phyloP scores from a whole-genome alignment of 2,888 invertebrate species.

The Catocala sponsa region DNA sequence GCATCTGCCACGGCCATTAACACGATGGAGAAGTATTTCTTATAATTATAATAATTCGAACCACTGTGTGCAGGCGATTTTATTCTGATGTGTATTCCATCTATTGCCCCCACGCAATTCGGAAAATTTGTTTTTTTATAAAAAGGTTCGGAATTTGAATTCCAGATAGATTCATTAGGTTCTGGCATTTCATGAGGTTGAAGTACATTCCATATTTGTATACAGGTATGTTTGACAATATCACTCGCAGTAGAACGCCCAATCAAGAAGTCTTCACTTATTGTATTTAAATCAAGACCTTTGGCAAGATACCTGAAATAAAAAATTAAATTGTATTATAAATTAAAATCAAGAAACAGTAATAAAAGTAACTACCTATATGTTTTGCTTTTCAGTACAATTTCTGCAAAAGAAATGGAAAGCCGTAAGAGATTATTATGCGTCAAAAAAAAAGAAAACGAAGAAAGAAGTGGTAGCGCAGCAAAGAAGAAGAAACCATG shows the following conservation, averaged over 20 bases:
- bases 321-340: no score
- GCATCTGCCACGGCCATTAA: no score
- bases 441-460: slow-evolving; percentile 14
- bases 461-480: slow-evolving; percentile 19
- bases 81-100: no score
- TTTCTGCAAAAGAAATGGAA: slow-evolving; percentile 19
- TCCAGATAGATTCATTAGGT: slow-evolving; percentile 5
- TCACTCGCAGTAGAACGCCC: slow-evolving; percentile 22
- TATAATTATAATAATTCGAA: no score
- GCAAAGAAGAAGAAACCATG: slow-evolving; percentile 21
- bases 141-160: slow-evolving; percentile 8
- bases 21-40: no score
- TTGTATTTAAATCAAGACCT: slow-evolving; percentile 24
- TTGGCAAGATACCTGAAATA: slow-evolving; percentile 18
- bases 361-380: no score
- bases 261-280: slow-evolving; percentile 23
- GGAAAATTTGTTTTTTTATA: slow-evolving; percentile 25
- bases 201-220: slow-evolving; percentile 18
- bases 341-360: no score
- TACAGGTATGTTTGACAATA: slow-evolving; percentile 14
- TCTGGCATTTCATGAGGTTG: slow-evolving; percentile 17
- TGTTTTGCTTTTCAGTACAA: no score
- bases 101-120: no score
- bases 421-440: slow-evolving; percentile 15
- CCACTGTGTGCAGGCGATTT: no score